phyloP scores from a whole-genome alignment of 2,797 vertebrate genomes.

The Gymnoscopelus microlampas region DNA sequence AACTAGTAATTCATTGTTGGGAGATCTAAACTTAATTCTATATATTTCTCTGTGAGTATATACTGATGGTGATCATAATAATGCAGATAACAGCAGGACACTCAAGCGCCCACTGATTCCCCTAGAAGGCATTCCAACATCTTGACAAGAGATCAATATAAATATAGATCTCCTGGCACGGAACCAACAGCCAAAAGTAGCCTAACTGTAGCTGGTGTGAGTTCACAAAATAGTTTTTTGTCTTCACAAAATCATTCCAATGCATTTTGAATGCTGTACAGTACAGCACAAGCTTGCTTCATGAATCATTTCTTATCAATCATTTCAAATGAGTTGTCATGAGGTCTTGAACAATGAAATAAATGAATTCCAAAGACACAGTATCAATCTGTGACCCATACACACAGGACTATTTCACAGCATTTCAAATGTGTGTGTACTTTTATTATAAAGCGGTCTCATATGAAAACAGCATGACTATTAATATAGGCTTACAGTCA shows the following conservation, averaged over 20 bases:
- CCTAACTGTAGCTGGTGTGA: no score
- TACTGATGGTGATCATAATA: no score
- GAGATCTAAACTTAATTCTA: no score
- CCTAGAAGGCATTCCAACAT: conserved; percentile 25
- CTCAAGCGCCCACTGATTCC: conserved; percentile 2
- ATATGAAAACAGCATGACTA: conserved; percentile 19
- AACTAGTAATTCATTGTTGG: conserved; percentile 8
- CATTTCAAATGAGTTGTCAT: conserved; percentile 21
- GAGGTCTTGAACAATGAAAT: not conserved
- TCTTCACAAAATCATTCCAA: no score
- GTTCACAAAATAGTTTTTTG: not conserved
- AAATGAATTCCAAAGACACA: conserved; percentile 2
- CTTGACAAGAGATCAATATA: conserved; percentile 10
- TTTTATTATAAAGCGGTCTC: conserved; percentile 13
- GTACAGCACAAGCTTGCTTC: not conserved
- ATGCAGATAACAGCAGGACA: conserved; percentile 9
- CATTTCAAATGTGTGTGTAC: not conserved
- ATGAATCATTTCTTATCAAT: conserved; percentile 12
- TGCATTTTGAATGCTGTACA: conserved; percentile 1
- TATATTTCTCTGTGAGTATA: no score
- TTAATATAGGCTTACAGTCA: conserved; percentile 29
- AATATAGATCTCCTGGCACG: conserved; percentile 1
- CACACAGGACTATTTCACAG: not conserved
- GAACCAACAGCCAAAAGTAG: not conserved
- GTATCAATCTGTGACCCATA: conserved; percentile 5